Evolutionary conservation across 2,113 vertebrate species (phyloP), one percentile per base, ranked within the genome.

Genomic region (Poeciliopsis occidentalis): DNA sequence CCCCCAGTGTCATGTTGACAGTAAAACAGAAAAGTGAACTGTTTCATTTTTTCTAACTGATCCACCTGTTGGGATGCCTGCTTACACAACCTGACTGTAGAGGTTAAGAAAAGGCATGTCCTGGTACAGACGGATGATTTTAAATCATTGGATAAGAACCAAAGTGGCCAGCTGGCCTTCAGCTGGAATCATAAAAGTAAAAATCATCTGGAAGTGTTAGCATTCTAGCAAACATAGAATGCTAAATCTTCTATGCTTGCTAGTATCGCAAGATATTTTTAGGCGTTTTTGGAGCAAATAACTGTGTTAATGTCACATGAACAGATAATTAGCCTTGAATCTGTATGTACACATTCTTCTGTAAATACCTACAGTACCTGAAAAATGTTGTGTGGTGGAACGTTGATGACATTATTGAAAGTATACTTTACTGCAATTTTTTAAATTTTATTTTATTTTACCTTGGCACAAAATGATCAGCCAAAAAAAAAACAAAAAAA

Each of bases 21-120:
- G 30, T 62, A 31, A 75, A 72, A 74, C 69, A 68, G 78, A 79
- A 78, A 77, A 67, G 27, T 69, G 10, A 73, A 70, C 67, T 37
- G 61, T 51, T 41, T 84, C 31, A 76, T 78, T 75, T 60, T 29
- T 47, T 47, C 13, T 17, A 47, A 65, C 27, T 32, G 60, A 31
- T 60, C 34, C 71, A 47, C 24, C 51, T 62, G 76, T 67, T 15
- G 22, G 57, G n/a, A 73, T 11, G 29, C 11, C 8, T 34, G 44
- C 37, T 73, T 44, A 60, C 24, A 15, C 8, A 47, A 47, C 13
- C 39, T 41, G 39, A 41, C 41, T 22, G 51, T 24, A 30, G 27
- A 31, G 30, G 12, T 57, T 0, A 39, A 6, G 12, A 24, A 69
- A 31, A 34, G 8, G 2, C 3, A 31, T 37, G 19, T 17, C 3